Evolutionary conservation across 2,888 invertebrate genomes (phyloP).

Genomic region (Litoditis marina): DNA sequence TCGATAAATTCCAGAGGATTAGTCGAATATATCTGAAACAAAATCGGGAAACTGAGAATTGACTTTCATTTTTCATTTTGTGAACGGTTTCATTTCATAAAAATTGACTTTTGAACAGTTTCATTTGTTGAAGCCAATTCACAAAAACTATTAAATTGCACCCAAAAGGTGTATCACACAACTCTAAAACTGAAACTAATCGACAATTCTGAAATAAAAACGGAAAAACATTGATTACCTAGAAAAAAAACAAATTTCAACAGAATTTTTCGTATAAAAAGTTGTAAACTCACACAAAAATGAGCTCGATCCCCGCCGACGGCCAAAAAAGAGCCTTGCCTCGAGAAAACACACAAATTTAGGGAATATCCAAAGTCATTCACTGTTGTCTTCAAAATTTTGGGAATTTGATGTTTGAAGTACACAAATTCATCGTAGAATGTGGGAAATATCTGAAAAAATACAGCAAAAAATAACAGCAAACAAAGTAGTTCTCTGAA

Average conservation of each 20-base stretch:
- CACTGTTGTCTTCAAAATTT: background rate
- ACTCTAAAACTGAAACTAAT: background rate
- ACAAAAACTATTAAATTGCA: background rate
- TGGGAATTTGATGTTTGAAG: constrained; percentile 11
- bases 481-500: background rate
- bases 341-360: constrained; percentile 3
- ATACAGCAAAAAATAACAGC: too few relatives aligned
- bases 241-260: too few relatives aligned
- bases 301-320: constrained; percentile 9
- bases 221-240: too few relatives aligned
- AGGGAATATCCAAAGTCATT: constrained; percentile 8
- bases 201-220: background rate
- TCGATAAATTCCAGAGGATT: constrained; percentile 4
- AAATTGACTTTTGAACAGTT: too few relatives aligned
- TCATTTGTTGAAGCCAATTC: too few relatives aligned
- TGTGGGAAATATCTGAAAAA: background rate
- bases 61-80: background rate
- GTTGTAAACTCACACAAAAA: constrained; percentile 8
- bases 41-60: background rate
- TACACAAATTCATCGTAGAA: constrained; percentile 9
- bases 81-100: too few relatives aligned
- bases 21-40: constrained; percentile 12
- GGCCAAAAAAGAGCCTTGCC: constrained; percentile 6
- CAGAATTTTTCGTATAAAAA: too few relatives aligned
- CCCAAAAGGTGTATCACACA: background rate